phyloP scores from a whole-genome alignment of 2,888 invertebrate genomes.

The Myopa testacea region DNA sequence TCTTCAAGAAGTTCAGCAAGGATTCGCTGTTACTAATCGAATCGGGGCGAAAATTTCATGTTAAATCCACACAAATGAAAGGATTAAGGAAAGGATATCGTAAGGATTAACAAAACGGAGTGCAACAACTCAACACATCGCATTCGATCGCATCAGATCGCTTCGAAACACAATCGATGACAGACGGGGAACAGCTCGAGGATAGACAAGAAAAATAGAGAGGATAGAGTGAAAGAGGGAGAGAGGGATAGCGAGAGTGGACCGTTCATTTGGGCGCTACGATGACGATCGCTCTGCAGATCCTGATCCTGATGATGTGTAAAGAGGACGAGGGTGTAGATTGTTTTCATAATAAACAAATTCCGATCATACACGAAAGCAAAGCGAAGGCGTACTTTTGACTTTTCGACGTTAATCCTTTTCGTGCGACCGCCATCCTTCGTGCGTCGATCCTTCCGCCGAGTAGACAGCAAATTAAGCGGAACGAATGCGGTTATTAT shows the following conservation, averaged over 20 bases:
- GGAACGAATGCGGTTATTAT: conserved; percentile 47
- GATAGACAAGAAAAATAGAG: not conserved
- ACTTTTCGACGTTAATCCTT: conserved; percentile 13
- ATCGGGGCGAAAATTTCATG: conserved; percentile 21
- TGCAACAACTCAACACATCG: too few relatives aligned
- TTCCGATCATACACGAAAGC: conserved; percentile 18
- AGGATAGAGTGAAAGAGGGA: too few relatives aligned
- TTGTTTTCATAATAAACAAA: conserved; percentile 46
- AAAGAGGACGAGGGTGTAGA: conserved; percentile 37
- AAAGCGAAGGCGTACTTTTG: not conserved
- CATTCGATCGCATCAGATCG: conserved; percentile 13
- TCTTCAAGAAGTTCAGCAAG: not conserved
- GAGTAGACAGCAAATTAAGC: conserved; percentile 4
- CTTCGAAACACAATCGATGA: conserved; percentile 17
- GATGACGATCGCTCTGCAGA: not conserved
- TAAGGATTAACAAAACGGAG: conserved; percentile 14
- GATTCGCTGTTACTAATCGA: not conserved
- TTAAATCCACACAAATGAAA: conserved; percentile 39
- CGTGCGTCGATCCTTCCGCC: too few relatives aligned
- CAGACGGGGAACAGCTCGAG: not conserved
- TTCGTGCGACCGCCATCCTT: conserved; percentile 11
- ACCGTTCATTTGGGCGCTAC: not conserved
- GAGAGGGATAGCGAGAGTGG: not conserved
- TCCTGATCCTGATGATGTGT: not conserved
- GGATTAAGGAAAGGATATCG: conserved; percentile 34